Evolutionary conservation across 2,797 vertebrate genomes (phyloP).

Genomic region (Chromis chromis): DNA sequence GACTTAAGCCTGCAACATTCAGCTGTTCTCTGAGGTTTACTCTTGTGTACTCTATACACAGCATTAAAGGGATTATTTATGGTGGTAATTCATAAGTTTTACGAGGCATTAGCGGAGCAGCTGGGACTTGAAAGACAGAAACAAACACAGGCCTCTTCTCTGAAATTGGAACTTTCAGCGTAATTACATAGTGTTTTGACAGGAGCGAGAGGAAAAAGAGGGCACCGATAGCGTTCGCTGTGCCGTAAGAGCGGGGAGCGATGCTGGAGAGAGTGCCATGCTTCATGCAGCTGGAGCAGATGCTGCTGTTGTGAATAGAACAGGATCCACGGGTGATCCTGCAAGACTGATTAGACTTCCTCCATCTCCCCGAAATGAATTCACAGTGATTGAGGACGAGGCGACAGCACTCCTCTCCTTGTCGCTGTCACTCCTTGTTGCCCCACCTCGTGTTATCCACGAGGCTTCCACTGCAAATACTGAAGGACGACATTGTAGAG

Average conservation of each 20-base stretch:
- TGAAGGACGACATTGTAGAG: constrained; percentile 31
- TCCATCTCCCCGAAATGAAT: constrained; percentile 74
- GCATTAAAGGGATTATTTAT: constrained; percentile 56
- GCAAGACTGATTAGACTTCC: constrained; percentile 75
- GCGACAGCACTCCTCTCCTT: constrained; percentile 45
- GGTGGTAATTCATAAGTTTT: constrained; percentile 63
- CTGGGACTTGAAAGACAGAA: constrained; percentile 81
- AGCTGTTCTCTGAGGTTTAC: constrained; percentile 24
- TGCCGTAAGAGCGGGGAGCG: constrained; percentile 50
- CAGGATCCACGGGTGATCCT: constrained; percentile 77
- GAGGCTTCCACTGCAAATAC: constrained; percentile 33
- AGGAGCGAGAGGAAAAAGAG: constrained; percentile 70
- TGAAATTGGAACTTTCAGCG: constrained; percentile 71
- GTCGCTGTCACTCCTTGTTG: constrained; percentile 45
- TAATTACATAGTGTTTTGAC: constrained; percentile 83
- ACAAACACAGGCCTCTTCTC: constrained; percentile 76
- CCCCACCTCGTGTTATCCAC: constrained; percentile 39
- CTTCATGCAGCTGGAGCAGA: constrained; percentile 76
- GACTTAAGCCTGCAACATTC: constrained; percentile 17
- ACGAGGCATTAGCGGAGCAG: constrained; percentile 77
- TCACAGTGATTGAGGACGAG: constrained; percentile 76
- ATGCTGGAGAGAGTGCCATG: constrained; percentile 47
- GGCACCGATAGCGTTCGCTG: constrained; percentile 52
- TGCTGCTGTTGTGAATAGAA: constrained; percentile 76
- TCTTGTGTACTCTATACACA: constrained; percentile 35